Evolutionary conservation across 53 echinoderm and acorn worm species (phyloP), one percentile per base, ranked within the genome.

Genomic region (Stichopus horrens): DNA sequence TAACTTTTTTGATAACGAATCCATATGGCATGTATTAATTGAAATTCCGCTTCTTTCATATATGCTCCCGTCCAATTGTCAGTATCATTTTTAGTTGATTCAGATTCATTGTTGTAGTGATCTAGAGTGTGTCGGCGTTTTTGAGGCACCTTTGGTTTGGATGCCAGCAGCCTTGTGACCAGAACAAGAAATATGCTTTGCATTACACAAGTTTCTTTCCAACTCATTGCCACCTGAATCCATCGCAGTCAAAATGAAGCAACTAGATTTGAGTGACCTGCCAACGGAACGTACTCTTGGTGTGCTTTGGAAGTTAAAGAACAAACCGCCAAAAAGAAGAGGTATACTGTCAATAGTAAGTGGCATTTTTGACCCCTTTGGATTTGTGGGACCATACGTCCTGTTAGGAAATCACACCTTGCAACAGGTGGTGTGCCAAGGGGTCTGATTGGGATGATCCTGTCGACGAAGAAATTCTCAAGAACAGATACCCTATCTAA

Each of bases 211-310:
- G 23, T 88, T 88, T 58, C 9, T 76, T 14, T 76, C 88, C 16
- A 88, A 88, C 23, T 88, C 65, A 88, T 23, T 79, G 51, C 88
- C 88, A 18, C 9, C 57, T 13, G 88, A 88, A 54, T 78, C 76
- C 21, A 57, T 88, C 57, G 79, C 88, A 56, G 22, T 58, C 8
- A 78, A 88, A 9, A 79, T 88, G 8, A 58, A 6, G 57, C 54
- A 79, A 14, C n/a, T 76, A 60, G 78, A 88, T 74, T 37, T 88
- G 77, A 78, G 88, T 65, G 52, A 80, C 18, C 86, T 92, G 23
- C 89, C 92, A 0, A 53, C 90, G 0, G 92, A 94, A 67, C 79
- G 89, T 76, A 93, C 92, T 0, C 77, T 95, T 21, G 93, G 95
- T 16, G 90, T 93, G 19, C 90, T 93, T 74, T 95, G 95, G 93